These are phyloP conservation scores for Dioctria rufipes DNA, from an alignment of 2,888 invertebrate genomes.

Conservation along the genomic window DNA sequence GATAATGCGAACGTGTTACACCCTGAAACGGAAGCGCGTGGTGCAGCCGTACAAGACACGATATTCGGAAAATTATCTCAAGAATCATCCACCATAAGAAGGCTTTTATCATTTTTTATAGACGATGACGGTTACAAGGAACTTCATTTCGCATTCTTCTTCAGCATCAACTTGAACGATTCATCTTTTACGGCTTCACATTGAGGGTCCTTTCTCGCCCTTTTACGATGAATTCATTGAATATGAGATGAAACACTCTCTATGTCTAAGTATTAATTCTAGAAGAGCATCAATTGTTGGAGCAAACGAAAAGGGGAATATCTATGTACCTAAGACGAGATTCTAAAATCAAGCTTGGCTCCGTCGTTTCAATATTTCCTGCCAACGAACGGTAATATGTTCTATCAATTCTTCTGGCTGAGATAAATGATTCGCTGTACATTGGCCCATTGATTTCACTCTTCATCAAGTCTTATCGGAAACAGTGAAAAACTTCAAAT, in stretches of 20 bases:
- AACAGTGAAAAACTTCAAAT: slow-evolving; percentile 30
- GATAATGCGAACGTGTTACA: slow-evolving; percentile 21
- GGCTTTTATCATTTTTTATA: slow-evolving; percentile 35
- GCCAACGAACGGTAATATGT: not conserved
- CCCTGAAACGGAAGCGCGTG: slow-evolving; percentile 29
- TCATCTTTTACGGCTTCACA: slow-evolving; percentile 19
- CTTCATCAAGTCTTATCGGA: slow-evolving; percentile 32
- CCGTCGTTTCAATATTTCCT: slow-evolving; percentile 8
- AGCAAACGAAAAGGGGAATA: slow-evolving; percentile 4
- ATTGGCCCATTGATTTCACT: slow-evolving; percentile 21
- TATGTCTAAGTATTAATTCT: slow-evolving; percentile 20
- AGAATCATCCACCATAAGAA: slow-evolving; percentile 42
- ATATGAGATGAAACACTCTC: slow-evolving; percentile 8
- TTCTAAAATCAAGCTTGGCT: slow-evolving; percentile 21
- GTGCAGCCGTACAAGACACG: slow-evolving; percentile 12
- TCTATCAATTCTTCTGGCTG: slow-evolving; percentile 32
- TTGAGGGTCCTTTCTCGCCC: not conserved
- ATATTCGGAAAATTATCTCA: slow-evolving; percentile 34
- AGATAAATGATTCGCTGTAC: slow-evolving; percentile 33
- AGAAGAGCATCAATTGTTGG: slow-evolving; percentile 40
- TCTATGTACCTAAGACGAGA: not conserved
- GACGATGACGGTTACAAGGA: slow-evolving; percentile 11
- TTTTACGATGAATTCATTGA: not conserved
- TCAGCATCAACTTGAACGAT: slow-evolving; percentile 22
- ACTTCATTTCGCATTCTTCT: slow-evolving; percentile 21